These are phyloP conservation scores for Leptobrachium leishanense DNA, from an alignment of 2,113 vertebrate genomes.

Conservation along the genomic window DNA sequence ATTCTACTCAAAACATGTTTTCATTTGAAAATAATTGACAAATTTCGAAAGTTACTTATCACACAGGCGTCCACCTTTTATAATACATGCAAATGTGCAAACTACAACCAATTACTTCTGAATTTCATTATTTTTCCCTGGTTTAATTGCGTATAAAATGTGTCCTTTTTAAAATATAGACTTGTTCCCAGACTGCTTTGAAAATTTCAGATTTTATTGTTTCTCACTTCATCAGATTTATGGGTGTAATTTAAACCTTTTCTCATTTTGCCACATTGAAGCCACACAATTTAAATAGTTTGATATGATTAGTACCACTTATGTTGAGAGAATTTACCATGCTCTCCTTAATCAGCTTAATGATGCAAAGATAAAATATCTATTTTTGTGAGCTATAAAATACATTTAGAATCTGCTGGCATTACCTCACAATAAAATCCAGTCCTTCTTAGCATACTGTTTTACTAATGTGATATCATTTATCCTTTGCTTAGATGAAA, in stretches of 20 bases:
- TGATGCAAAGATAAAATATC: constrained; percentile 46
- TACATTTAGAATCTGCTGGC: constrained; percentile 35
- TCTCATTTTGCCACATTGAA: constrained; percentile 2
- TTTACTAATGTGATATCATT: constrained; percentile 45
- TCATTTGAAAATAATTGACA: neutral
- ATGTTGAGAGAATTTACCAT: constrained; percentile 34
- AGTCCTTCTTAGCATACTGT: constrained; percentile 37
- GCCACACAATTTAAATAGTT: constrained; percentile 23
- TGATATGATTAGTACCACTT: constrained; percentile 43
- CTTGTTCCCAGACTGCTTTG: neutral
- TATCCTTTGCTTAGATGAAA: constrained; percentile 59
- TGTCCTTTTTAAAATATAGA: constrained; percentile 5
- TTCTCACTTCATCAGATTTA: constrained; percentile 28
- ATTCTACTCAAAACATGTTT: neutral
- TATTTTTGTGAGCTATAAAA: constrained; percentile 35
- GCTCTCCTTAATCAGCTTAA: constrained; percentile 42
- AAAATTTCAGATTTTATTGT: constrained; percentile 1
- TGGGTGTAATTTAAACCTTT: constrained; percentile 24
- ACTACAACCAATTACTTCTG: neutral
- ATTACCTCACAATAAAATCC: constrained; percentile 38
- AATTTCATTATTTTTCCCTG: neutral
- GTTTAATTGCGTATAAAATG: neutral
- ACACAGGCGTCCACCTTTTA: neutral
- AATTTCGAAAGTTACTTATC: neutral
- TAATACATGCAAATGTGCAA: neutral